These are phyloP conservation scores for Agonopterix subpropinquella DNA, from an alignment of 2,888 invertebrate species.

Conservation along the genomic window DNA sequence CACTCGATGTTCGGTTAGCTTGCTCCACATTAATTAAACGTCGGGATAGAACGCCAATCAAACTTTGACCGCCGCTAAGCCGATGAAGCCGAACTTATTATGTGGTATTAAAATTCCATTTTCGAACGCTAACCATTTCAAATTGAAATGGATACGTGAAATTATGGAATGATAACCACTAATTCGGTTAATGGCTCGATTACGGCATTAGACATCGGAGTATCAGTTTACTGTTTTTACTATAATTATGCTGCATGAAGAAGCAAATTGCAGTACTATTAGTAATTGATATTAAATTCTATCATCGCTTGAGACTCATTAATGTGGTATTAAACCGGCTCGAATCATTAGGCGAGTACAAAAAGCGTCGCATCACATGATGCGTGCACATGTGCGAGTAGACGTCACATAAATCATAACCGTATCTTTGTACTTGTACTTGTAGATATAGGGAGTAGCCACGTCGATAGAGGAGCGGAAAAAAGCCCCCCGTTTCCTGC, in stretches of 20 bases:
- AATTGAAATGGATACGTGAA: constrained; percentile 55
- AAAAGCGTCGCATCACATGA: constrained; percentile 53
- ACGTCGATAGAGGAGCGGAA: constrained; percentile 67
- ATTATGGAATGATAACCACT: constrained; percentile 34
- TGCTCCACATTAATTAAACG: constrained; percentile 68
- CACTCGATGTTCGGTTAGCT: constrained; percentile 47
- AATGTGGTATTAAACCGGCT: constrained; percentile 36
- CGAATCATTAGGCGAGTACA: constrained; percentile 50
- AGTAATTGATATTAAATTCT: constrained; percentile 30
- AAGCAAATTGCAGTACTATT: constrained; percentile 31
- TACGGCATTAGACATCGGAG: constrained; percentile 13
- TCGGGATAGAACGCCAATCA: constrained; percentile 70
- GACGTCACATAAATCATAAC: constrained; percentile 68
- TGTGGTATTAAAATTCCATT: constrained; percentile 71
- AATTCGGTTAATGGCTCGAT: constrained; percentile 34
- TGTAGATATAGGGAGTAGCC: constrained; percentile 49
- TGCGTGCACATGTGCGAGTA: constrained; percentile 66
- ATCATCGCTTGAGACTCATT: constrained; percentile 43
- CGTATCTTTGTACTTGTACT: constrained; percentile 59
- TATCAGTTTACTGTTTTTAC: constrained; percentile 12
- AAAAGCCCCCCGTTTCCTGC: constrained; percentile 71
- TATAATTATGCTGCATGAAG: constrained; percentile 22
- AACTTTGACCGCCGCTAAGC: constrained; percentile 71
- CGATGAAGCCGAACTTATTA: constrained; percentile 68
- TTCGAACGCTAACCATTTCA: constrained; percentile 44